phyloP scores from a whole-genome alignment of 2,888 invertebrate species.

The Eristalinus aeneus region DNA sequence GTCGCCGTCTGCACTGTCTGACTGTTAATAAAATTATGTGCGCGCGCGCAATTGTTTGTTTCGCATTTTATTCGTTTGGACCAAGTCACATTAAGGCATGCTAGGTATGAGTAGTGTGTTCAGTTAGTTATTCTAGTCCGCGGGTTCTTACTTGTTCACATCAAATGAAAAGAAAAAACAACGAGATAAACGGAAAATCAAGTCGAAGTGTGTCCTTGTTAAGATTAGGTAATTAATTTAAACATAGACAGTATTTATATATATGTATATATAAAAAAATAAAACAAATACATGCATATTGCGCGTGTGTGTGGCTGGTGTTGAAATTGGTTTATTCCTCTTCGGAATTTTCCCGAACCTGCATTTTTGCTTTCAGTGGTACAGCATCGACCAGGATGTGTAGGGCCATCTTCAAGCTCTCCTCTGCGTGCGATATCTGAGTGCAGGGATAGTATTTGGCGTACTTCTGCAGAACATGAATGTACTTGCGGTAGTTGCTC shows the following conservation, averaged over 20 bases:
- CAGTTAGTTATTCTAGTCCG: conserved; percentile 48
- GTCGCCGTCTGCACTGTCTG: conserved; percentile 18
- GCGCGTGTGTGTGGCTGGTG: conserved; percentile 30
- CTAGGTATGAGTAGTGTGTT: conserved; percentile 46
- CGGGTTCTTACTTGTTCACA: background rate
- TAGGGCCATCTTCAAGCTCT: conserved; percentile 79
- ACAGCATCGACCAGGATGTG: conserved; percentile 79
- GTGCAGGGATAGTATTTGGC: conserved; percentile 77
- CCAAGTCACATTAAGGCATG: conserved; percentile 64
- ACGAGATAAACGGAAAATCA: conserved; percentile 1
- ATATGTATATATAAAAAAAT: conserved; percentile 7
- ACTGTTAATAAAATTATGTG: conserved; percentile 11
- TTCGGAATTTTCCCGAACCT: conserved; percentile 65
- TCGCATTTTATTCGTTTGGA: conserved; percentile 33
- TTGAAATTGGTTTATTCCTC: conserved; percentile 20
- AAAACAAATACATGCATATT: conserved; percentile 30
- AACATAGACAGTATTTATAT: conserved; percentile 30
- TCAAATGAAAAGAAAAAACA: background rate
- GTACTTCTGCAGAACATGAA: conserved; percentile 77
- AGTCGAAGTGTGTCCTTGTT: conserved; percentile 13
- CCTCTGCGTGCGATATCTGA: conserved; percentile 78
- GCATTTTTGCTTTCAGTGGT: conserved; percentile 79
- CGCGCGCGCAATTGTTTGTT: background rate
- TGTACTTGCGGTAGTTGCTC: conserved; percentile 77
- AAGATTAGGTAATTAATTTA: conserved; percentile 35